phyloP scores from a whole-genome alignment of 2,888 invertebrate species.

The Diaperis boleti region DNA sequence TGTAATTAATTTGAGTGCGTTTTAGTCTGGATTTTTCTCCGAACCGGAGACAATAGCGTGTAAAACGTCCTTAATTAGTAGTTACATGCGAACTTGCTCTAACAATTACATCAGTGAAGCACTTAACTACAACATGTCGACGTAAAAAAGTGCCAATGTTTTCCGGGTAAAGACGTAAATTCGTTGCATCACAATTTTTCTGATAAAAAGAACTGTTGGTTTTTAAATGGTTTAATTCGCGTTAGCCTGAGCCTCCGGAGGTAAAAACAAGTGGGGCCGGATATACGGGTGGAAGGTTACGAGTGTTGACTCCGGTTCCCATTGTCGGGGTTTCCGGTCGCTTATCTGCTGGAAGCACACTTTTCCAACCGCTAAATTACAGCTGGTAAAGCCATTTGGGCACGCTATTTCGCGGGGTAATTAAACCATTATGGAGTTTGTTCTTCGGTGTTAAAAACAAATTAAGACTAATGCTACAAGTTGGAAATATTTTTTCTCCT shows the following conservation, averaged over 20 bases:
- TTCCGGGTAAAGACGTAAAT: neutral
- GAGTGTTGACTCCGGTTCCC: constrained; percentile 53
- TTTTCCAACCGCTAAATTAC: constrained; percentile 33
- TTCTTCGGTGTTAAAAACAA: too few relatives aligned
- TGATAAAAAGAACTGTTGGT: constrained; percentile 19
- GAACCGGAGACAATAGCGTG: constrained; percentile 20
- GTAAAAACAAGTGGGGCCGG: constrained; percentile 52
- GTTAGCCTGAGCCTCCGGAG: constrained; percentile 1
- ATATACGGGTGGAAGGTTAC: constrained; percentile 62
- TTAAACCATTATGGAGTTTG: too few relatives aligned
- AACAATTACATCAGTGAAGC: constrained; percentile 1
- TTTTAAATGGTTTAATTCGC: constrained; percentile 9
- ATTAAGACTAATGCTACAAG: too few relatives aligned
- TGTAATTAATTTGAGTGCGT: too few relatives aligned
- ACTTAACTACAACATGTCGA: neutral
- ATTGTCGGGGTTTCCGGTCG: constrained; percentile 57
- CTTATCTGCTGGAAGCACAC: constrained; percentile 20
- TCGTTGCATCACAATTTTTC: neutral
- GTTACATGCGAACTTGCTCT: constrained; percentile 28
- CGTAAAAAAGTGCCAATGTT: constrained; percentile 1
- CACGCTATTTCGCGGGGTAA: too few relatives aligned
- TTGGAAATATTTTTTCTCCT: too few relatives aligned
- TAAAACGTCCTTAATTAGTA: constrained; percentile 30
- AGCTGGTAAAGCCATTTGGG: neutral
- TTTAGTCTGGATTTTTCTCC: constrained; percentile 5